Base-by-base conservation (phyloP, 2,888 invertebrate genomes). In the Calameuta idolon region DNA sequence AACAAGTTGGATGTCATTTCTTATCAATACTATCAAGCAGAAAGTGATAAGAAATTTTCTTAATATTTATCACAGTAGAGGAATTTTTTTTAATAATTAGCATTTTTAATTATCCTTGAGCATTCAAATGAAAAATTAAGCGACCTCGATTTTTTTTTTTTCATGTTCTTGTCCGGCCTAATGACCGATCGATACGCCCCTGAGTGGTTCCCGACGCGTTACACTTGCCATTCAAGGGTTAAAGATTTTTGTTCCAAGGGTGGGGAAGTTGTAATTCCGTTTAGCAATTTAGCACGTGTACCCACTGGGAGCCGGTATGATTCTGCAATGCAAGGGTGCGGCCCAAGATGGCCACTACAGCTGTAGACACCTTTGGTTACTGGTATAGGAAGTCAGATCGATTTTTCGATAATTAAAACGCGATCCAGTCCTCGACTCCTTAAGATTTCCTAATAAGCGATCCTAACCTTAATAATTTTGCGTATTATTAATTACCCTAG, bases 331-430 rank as follows among this genome's bases (percentile, higher is more conserved):
- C 35, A 35, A 85, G 89, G 90, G 90, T 90, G 90, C 89, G 90
- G 90, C 87, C 84, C 90, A 90, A 90, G 87, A 90, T 90, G 90
- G 89, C 90, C 83, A 88, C 71, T 55, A 55, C 55, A 55, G 23
- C 55, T 55, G 40, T 40, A 37, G 37, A 15, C 89, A 84, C 80
- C 69, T 34, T 33, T 73, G 69, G 74, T 40, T 73, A 76, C 76
- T 74, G 34, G 74, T 73, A 73, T 75, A 83, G 80, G 81, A 78
- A 79, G 81, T 87, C 81, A 82, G 83, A 86, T 88, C 83, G 85
- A 86, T 86, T 85, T 82, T 80, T 75, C 83, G 75, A 86, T 87
- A 71, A 71, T 71, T 71, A 34, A 71, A 71, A 31, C n/a, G 11
- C 31, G 23, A 23, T 71, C 71, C 12, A 31, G 30, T 71, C 31